Conservation (phyloP, 23 tunicate species). For the Aplidium turbinatum region DNA sequence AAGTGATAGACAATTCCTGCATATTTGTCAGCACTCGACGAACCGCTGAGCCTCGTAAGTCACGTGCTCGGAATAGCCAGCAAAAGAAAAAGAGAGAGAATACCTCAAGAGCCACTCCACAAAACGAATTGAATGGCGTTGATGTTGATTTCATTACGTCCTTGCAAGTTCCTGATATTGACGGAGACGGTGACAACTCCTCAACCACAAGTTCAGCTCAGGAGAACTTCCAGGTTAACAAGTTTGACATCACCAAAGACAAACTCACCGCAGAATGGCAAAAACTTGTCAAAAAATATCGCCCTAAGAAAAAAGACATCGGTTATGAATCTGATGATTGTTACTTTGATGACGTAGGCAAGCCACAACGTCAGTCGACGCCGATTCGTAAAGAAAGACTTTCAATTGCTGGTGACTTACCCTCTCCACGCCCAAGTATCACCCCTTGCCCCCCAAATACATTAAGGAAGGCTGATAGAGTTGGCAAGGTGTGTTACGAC, state of each 20-base stretch:
- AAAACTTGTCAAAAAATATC: conserved; percentile 35
- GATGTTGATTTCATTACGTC: neutral
- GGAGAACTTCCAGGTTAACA: neutral
- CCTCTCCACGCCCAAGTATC: conserved; percentile 60
- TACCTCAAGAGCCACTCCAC: too few relatives aligned
- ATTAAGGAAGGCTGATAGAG: conserved; percentile 1
- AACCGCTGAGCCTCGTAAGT: conserved; percentile 50
- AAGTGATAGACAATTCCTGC: neutral
- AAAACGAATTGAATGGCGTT: neutral
- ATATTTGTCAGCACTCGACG: conserved; percentile 48
- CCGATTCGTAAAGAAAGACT: neutral
- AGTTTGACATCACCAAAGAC: conserved; percentile 61
- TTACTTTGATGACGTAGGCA: conserved; percentile 3
- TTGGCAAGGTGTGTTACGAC: neutral
- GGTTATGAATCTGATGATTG: neutral
- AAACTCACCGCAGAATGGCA: conserved; percentile 64
- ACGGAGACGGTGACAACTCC: neutral
- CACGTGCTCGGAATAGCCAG: conserved; percentile 1
- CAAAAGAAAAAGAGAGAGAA: conserved; percentile 15
- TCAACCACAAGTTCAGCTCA: too few relatives aligned
- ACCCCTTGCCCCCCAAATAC: conserved; percentile 55
- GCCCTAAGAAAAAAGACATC: neutral
- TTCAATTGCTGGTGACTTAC: neutral
- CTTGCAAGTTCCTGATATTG: neutral
- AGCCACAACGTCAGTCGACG: conserved; percentile 30